These are phyloP conservation scores for Eupithecia tripunctaria DNA, from an alignment of 2,888 invertebrate species.

Conservation along the genomic window DNA sequence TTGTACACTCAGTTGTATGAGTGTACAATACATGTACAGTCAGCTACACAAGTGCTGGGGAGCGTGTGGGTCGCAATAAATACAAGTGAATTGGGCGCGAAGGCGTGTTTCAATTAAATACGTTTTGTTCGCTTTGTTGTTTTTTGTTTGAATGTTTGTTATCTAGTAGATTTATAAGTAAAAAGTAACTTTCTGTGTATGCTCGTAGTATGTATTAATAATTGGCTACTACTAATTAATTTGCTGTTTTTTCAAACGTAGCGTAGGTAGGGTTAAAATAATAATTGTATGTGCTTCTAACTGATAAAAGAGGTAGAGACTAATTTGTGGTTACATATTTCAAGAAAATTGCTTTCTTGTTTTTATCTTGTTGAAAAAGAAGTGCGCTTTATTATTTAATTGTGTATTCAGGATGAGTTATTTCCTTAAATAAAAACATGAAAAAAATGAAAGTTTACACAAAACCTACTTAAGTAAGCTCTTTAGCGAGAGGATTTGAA, in stretches of 20 bases:
- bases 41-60: constrained; percentile 7
- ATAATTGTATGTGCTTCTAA: background rate
- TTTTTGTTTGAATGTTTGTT: background rate
- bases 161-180: background rate
- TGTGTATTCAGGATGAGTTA: too few species aligned
- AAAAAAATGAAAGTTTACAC: too few species aligned
- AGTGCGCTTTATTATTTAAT: background rate
- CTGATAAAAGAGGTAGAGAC: background rate
- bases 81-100: constrained; percentile 28
- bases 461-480: too few species aligned
- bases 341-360: background rate
- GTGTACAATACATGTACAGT: constrained; percentile 5
- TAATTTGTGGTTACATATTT: background rate
- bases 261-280: background rate
- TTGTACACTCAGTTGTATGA: too few species aligned
- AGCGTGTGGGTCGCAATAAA: constrained; percentile 24
- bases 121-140: constrained; percentile 25
- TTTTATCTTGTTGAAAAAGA: background rate
- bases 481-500: too few species aligned
- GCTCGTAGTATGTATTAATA: too few species aligned
- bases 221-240: background rate
- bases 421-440: too few species aligned
- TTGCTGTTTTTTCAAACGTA: background rate
- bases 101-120: constrained; percentile 24
- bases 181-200: too few species aligned